Evolutionary conservation across 2,113 vertebrate genomes (phyloP), one percentile per base, ranked within the genome.

Genomic region (Callithrix jacchus): DNA sequence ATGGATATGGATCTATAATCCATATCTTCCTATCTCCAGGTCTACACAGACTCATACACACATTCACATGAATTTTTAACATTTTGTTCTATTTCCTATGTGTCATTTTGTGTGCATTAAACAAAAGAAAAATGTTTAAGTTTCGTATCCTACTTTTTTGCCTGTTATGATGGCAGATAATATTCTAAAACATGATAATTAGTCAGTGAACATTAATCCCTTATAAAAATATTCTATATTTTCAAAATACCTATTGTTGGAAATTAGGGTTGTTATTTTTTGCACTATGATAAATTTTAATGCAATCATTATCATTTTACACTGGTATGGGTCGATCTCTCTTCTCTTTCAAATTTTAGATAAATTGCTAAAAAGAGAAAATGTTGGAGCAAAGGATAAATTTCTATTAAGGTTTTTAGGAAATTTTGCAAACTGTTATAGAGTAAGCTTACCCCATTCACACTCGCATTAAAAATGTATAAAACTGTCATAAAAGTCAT

Each of bases 401-500:
- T 42, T 56, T 84, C 37, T 37, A 32, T n/a, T 52, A 95, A 95
- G n/a, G 10, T 6, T 80, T 81, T 47, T 68, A 49, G 13, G 64
- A 80, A 91, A 83, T 80, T 82, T 91, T 91, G 37, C 71, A 52
- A 61, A 49, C 32, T 35, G 0, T 80, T 92, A 92, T 54, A 82
- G 18, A 80, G 11, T 32, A 68, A 70, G 3, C 5, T 80, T 66
- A 81, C 4, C 30, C 27, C 87, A 87, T 68, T 68, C 8, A 90
- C 17, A 87, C 12, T 86, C 2, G 4, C 14, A 47, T 83, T 94
- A 85, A 32, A 14, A 70, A 5, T 82, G 4, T 70, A 56, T 82
- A 56, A 93, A 93, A 77, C 66, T 87, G 30, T 73, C 37, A 79
- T 77, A 87, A 95, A 81, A 77, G 88, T 68, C 5, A 70, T 74